A percentile compares a stretch with the other conserved stretches of the same genome.
Conservation (phyloP, 2,113 vertebrate species). For the Onychostruthus taczanowskii region DNA sequence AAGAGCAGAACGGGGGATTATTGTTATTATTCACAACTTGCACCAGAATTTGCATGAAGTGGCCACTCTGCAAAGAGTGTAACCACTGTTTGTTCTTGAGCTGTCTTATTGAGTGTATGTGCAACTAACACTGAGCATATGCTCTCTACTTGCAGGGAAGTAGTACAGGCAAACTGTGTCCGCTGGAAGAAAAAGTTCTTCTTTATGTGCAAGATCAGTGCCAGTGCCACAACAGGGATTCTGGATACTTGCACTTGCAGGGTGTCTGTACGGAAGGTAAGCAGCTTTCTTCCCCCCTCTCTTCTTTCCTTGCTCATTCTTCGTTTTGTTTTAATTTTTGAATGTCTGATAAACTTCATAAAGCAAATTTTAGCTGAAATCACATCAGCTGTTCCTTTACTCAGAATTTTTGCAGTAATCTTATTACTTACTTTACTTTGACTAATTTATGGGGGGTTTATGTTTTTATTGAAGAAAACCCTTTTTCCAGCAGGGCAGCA, state of each 20-base stretch:
- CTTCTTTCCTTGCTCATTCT: neutral
- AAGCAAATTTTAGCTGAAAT: neutral
- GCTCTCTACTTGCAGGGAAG: constrained; percentile 74
- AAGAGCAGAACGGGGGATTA: neutral
- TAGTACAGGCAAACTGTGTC: constrained; percentile 91
- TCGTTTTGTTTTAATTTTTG: neutral
- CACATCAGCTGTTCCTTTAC: neutral
- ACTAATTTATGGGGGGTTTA: neutral
- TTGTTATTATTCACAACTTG: neutral
- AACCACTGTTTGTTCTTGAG: neutral
- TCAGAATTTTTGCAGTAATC: neutral
- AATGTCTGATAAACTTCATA: neutral
- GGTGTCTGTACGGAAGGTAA: constrained; percentile 93
- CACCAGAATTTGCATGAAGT: neutral
- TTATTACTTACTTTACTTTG: neutral
- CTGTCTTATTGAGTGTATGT: neutral
- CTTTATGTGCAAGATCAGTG: constrained; percentile 94
- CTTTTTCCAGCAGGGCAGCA: neutral
- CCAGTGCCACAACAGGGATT: constrained; percentile 85
- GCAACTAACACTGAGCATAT: neutral
- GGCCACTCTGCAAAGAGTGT: neutral
- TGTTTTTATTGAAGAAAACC: neutral
- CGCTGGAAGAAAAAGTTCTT: constrained; percentile 90
- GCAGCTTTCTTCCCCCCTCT: neutral
- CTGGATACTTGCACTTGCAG: constrained; percentile 90